These are phyloP conservation scores for Xenus cinereus DNA, from an alignment of 2,113 vertebrate species.

Conservation along the genomic window DNA sequence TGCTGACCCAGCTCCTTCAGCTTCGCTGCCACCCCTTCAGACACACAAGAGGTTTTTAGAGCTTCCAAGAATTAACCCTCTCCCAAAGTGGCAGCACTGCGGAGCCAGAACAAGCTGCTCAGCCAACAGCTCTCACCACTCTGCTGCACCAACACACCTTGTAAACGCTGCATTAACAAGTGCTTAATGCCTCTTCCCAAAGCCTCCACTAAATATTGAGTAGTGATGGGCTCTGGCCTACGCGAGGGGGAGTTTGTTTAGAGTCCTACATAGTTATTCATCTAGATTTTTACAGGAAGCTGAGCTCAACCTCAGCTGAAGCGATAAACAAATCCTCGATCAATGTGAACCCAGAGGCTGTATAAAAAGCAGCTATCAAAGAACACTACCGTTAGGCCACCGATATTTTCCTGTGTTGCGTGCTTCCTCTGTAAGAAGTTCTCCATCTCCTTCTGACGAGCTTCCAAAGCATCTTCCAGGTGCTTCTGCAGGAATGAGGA, in stretches of 20 bases:
- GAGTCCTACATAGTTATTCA: neutral
- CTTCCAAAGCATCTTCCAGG: constrained; percentile 74
- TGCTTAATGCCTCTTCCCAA: neutral
- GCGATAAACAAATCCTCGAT: neutral
- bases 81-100: neutral
- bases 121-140: neutral
- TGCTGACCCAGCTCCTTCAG: neutral
- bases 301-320: neutral
- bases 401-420: constrained; percentile 71
- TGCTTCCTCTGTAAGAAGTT: constrained; percentile 64
- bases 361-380: neutral
- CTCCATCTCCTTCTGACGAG: constrained; percentile 65
- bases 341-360: neutral
- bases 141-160: neutral
- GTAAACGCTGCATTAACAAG: neutral
- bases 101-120: neutral
- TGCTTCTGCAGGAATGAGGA: constrained; percentile 69
- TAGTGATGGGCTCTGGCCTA: neutral
- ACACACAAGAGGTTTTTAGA: neutral
- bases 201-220: neutral
- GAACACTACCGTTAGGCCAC: constrained; percentile 74
- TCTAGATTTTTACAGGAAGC: neutral
- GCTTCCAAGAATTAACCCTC: neutral
- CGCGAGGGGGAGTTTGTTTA: neutral
- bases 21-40: neutral